phyloP scores from a whole-genome alignment of 2,797 vertebrate species.

The Steatocranus sp. region DNA sequence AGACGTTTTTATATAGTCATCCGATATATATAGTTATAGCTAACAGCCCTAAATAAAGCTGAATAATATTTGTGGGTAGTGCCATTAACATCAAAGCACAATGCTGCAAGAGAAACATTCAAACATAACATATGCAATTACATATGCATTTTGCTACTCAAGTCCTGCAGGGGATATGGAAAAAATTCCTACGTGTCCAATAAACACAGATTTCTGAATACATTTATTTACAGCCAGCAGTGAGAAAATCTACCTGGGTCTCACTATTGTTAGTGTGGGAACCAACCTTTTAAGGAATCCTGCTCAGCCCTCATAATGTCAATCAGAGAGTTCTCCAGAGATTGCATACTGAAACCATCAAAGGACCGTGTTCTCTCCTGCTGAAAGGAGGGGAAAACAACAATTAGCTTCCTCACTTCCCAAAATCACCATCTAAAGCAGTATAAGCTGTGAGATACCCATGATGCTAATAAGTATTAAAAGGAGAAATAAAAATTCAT shows the following conservation, averaged over 20 bases:
- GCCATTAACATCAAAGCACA: not conserved
- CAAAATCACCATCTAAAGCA: constrained; percentile 9
- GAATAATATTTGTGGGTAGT: not conserved
- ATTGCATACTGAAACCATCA: constrained; percentile 94
- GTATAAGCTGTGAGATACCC: not conserved
- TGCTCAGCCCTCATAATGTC: constrained; percentile 99
- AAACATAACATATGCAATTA: not conserved
- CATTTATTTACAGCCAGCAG: not conserved
- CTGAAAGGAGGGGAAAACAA: constrained; percentile 70
- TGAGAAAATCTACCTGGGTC: not conserved
- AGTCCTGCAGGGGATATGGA: not conserved
- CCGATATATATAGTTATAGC: no score
- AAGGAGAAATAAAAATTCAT: not conserved
- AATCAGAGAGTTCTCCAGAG: constrained; percentile 98
- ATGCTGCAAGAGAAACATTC: not conserved
- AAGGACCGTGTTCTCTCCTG: constrained; percentile 96
- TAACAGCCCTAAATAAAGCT: no score
- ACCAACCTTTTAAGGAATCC: constrained; percentile 98
- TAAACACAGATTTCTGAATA: not conserved
- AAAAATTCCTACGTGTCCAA: not conserved
- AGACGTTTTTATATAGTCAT: no score
- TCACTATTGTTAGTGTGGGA: constrained; percentile 38
- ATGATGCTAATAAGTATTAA: constrained; percentile 12
- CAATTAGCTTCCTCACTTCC: constrained; percentile 41
- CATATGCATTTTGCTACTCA: not conserved